Conservation (phyloP, 2,888 invertebrate genomes). For the Euproctis similis region DNA sequence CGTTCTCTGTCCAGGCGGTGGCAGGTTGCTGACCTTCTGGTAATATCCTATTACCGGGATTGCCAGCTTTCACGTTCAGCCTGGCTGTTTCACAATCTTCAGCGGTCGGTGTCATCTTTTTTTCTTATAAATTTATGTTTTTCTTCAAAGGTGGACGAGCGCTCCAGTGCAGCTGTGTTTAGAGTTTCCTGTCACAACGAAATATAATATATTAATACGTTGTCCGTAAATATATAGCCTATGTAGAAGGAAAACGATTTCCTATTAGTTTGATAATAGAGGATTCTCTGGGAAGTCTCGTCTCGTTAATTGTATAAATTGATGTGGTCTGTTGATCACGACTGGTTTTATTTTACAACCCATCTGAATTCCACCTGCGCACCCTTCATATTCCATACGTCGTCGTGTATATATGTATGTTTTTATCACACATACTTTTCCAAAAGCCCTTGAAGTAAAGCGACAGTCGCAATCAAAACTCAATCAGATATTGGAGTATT, state of each 20-base stretch:
- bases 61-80: conserved; percentile 30
- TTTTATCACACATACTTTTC: too few relatives aligned
- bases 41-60: conserved; percentile 38
- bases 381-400: too few relatives aligned
- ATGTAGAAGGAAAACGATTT: conserved; percentile 21
- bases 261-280: conserved; percentile 17
- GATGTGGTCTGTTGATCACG: too few relatives aligned
- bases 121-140: too few relatives aligned
- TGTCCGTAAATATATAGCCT: conserved; percentile 14
- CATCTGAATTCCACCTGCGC: too few relatives aligned
- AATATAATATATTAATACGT: conserved; percentile 11
- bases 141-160: too few relatives aligned
- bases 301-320: too few relatives aligned
- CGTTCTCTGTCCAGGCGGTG: conserved; percentile 52
- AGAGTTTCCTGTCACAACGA: conserved; percentile 12
- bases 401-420: too few relatives aligned
- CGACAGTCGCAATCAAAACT: too few relatives aligned
- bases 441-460: too few relatives aligned
- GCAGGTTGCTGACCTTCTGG: conserved; percentile 36
- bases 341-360: too few relatives aligned
- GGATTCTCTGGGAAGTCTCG: conserved; percentile 10
- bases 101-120: conserved; percentile 50
- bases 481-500: too few relatives aligned
- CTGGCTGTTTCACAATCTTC: conserved; percentile 43
- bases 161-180: conserved; percentile 1